These are phyloP conservation scores for Erinaceus europaeus DNA, from an alignment of 2,113 vertebrate genomes.

Conservation along the genomic window DNA sequence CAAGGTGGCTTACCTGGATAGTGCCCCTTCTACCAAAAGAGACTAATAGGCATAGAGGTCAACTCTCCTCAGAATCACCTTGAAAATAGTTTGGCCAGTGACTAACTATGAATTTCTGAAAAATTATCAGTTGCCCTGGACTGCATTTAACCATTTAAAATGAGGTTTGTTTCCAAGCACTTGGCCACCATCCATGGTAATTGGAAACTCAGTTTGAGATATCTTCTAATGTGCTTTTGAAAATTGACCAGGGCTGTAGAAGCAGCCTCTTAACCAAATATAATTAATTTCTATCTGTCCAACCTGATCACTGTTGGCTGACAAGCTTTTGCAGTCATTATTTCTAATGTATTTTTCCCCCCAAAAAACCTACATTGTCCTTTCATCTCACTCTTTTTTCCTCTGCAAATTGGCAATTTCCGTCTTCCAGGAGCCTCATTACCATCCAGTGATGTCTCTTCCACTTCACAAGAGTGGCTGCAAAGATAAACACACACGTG, in stretches of 20 bases:
- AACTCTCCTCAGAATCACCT: constrained; percentile 54
- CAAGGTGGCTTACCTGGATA: too few species aligned
- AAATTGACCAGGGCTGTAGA: constrained; percentile 81
- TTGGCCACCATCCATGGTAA: constrained; percentile 79
- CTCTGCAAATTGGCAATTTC: constrained; percentile 80
- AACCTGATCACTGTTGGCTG: constrained; percentile 77
- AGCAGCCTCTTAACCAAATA: constrained; percentile 81
- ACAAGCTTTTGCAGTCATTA: constrained; percentile 76
- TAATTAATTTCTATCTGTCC: constrained; percentile 86
- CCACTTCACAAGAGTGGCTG: constrained; percentile 72
- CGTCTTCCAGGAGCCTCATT: constrained; percentile 82
- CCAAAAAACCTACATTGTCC: constrained; percentile 64
- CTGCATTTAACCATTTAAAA: constrained; percentile 80
- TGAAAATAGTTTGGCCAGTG: constrained; percentile 70
- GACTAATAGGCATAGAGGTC: constrained; percentile 31
- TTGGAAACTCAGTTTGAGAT: constrained; percentile 83
- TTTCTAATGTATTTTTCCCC: constrained; percentile 77
- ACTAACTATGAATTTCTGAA: constrained; percentile 78
- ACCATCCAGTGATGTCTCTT: constrained; percentile 73
- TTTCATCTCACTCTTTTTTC: constrained; percentile 78
- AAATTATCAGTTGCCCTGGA: constrained; percentile 74
- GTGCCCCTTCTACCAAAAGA: too few species aligned
- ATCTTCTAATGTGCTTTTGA: constrained; percentile 79
- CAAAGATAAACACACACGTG: constrained; percentile 39
- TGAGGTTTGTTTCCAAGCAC: constrained; percentile 79